phyloP scores from a whole-genome alignment of 2,888 invertebrate genomes.

The Tenthredo mesomela region DNA sequence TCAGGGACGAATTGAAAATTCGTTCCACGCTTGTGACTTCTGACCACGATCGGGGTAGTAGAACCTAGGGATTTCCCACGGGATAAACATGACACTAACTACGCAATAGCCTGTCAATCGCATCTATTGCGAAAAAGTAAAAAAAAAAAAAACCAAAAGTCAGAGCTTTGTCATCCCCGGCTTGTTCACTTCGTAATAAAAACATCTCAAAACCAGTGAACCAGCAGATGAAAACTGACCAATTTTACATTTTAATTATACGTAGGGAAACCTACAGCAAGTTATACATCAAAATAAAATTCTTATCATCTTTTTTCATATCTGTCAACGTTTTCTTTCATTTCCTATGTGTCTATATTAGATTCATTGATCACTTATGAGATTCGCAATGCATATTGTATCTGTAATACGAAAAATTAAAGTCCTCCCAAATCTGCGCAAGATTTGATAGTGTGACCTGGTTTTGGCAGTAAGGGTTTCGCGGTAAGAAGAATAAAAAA shows the following conservation, averaged over 20 bases:
- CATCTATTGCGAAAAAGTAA: conserved; percentile 11
- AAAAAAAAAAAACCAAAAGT: background rate
- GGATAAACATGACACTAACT: conserved; percentile 6
- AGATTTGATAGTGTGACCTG: background rate
- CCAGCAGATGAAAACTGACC: background rate
- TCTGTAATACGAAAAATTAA: background rate
- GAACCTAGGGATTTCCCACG: conserved; percentile 7
- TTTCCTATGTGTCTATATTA: background rate
- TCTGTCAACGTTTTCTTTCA: background rate
- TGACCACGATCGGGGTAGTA: conserved; percentile 6
- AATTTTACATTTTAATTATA: background rate
- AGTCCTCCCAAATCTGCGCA: background rate
- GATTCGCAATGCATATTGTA: background rate
- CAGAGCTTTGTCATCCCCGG: background rate
- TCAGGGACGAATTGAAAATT: conserved; percentile 42
- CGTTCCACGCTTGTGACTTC: conserved; percentile 18
- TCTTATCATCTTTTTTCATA: background rate
- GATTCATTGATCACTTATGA: background rate
- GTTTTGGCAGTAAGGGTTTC: background rate
- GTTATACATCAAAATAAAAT: background rate
- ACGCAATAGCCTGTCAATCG: conserved; percentile 12
- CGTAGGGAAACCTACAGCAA: background rate
- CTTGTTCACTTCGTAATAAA: background rate
- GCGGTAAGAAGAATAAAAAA: background rate
- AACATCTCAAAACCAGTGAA: background rate